phyloP scores from a whole-genome alignment of 1,140 invertebrate genomes.

The Lutraria rhynchaena region DNA sequence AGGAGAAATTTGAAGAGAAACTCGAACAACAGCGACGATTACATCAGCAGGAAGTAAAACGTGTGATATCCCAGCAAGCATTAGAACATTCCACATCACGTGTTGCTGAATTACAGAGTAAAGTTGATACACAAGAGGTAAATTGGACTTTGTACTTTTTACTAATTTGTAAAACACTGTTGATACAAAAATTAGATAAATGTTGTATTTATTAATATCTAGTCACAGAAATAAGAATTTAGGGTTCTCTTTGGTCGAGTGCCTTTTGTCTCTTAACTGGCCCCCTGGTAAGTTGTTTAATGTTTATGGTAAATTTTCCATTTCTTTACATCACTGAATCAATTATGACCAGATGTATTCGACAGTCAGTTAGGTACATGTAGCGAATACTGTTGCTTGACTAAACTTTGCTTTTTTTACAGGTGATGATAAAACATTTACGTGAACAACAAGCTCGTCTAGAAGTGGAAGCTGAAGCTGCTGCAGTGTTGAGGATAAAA shows the following conservation, averaged over 20 bases:
- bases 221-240: too few relatives aligned
- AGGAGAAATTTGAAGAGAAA: constrained; percentile 73
- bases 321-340: too few relatives aligned
- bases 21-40: constrained; percentile 66
- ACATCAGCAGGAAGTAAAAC: constrained; percentile 77
- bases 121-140: constrained; percentile 80
- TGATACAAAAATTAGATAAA: too few relatives aligned
- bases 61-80: constrained; percentile 76
- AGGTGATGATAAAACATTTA: constrained; percentile 79
- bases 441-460: constrained; percentile 71
- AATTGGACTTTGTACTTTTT: too few relatives aligned
- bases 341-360: too few relatives aligned
- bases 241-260: too few relatives aligned
- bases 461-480: constrained; percentile 74
- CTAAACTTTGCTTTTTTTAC: background rate
- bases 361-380: too few relatives aligned
- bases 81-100: constrained; percentile 76
- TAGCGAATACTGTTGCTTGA: background rate
- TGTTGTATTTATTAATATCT: too few relatives aligned
- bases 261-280: too few relatives aligned
- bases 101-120: constrained; percentile 77
- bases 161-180: too few relatives aligned
- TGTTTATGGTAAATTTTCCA: too few relatives aligned
- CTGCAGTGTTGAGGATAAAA: constrained; percentile 70
- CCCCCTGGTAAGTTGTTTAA: too few relatives aligned